Conservation (phyloP, 2,797 vertebrate genomes). For the Crossoptilon crossoptilon region DNA sequence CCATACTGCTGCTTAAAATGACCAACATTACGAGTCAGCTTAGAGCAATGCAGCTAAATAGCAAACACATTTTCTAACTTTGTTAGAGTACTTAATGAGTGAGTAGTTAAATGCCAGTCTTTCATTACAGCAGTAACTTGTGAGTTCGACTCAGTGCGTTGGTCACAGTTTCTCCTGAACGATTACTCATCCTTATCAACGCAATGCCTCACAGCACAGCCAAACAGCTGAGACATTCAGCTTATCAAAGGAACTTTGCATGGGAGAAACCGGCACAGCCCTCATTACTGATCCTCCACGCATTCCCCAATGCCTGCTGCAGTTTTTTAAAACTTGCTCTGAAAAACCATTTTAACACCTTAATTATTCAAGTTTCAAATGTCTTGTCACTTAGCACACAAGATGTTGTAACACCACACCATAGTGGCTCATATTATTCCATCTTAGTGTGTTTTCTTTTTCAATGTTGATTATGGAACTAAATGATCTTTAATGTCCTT, state of each 20-base stretch:
- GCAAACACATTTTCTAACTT: background rate
- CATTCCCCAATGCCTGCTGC: background rate
- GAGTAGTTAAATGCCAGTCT: slow-evolving; percentile 22
- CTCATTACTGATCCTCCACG: background rate
- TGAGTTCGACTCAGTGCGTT: background rate
- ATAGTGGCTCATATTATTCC: background rate
- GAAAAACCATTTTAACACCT: background rate
- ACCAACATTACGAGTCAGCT: background rate
- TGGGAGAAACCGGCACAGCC: background rate
- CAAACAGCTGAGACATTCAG: rapidly evolving
- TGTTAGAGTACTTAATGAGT: background rate
- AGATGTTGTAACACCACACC: background rate
- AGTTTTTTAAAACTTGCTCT: background rate
- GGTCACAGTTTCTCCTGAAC: slow-evolving; percentile 33
- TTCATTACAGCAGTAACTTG: background rate
- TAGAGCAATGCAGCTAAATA: slow-evolving; percentile 29
- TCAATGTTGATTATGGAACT: background rate
- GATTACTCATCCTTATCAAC: background rate
- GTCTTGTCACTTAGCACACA: background rate
- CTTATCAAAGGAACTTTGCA: background rate
- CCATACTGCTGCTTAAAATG: background rate
- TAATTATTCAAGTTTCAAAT: background rate
- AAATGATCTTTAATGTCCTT: too few species aligned
- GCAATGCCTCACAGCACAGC: background rate
- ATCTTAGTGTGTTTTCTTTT: background rate